These are phyloP conservation scores for Diadegma fenestrale DNA, from an alignment of 2,888 invertebrate genomes.

Conservation along the genomic window DNA sequence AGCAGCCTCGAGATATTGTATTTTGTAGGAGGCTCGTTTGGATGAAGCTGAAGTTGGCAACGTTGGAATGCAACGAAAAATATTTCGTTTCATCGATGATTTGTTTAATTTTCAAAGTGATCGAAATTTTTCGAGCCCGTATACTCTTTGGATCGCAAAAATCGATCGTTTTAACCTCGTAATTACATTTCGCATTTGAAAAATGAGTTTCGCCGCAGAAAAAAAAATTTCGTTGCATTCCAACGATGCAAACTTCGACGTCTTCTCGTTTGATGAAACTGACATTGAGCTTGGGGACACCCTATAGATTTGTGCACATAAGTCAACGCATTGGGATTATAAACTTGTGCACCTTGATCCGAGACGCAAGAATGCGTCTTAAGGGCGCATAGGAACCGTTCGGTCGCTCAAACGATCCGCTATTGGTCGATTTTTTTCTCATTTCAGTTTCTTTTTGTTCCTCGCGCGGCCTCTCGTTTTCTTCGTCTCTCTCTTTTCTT, in stretches of 20 bases:
- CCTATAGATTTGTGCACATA: neutral
- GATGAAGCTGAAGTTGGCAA: neutral
- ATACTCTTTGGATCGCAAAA: too few species aligned
- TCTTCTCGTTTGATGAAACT: too few species aligned
- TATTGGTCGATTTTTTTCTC: constrained; percentile 29
- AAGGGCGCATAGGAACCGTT: constrained; percentile 1
- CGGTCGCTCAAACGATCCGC: constrained; percentile 13
- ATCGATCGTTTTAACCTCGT: too few species aligned
- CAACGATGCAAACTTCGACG: too few species aligned
- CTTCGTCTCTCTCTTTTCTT: neutral
- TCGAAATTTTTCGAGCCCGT: too few species aligned
- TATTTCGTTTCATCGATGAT: too few species aligned
- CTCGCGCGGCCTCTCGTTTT: neutral
- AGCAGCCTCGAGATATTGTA: neutral
- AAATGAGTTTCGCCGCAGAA: too few species aligned
- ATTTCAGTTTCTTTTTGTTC: constrained; percentile 21
- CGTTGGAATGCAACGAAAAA: too few species aligned
- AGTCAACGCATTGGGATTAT: constrained; percentile 6
- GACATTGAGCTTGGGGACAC: neutral
- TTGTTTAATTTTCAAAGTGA: too few species aligned
- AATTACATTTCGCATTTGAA: too few species aligned
- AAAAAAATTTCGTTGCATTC: too few species aligned
- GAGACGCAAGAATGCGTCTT: neutral
- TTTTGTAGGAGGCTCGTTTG: neutral
- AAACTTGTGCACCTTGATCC: constrained; percentile 8